These are phyloP conservation scores for Pogona vitticeps DNA, from an alignment of 2,113 vertebrate species.

Conservation along the genomic window DNA sequence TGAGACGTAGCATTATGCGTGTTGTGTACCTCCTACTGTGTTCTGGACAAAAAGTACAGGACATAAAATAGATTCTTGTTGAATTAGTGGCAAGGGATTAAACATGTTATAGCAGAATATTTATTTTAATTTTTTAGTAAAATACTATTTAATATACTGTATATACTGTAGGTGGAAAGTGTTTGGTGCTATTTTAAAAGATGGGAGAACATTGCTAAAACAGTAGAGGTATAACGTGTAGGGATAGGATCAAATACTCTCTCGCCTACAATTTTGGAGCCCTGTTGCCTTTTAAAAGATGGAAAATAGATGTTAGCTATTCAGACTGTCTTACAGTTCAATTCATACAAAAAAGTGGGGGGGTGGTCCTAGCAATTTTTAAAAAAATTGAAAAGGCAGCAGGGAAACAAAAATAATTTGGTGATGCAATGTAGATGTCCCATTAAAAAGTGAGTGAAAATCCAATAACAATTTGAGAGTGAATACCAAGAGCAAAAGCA, in stretches of 20 bases:
- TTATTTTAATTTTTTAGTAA: not conserved
- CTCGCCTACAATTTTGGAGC: too few relatives aligned
- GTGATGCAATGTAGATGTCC: not conserved
- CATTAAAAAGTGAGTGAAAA: not conserved
- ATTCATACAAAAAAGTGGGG: too few relatives aligned
- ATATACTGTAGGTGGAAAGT: not conserved
- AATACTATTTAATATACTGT: not conserved
- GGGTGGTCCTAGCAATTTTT: too few relatives aligned
- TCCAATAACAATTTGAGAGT: not conserved
- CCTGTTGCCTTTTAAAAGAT: too few relatives aligned
- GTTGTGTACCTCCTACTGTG: not conserved
- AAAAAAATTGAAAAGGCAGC: too few relatives aligned
- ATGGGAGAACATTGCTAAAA: not conserved
- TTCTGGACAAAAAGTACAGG: not conserved
- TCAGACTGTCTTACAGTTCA: too few relatives aligned
- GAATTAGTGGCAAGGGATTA: not conserved
- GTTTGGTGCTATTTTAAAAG: not conserved
- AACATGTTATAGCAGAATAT: not conserved
- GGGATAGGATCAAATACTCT: too few relatives aligned
- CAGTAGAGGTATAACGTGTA: too few relatives aligned
- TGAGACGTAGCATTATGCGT: not conserved
- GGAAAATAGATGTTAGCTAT: too few relatives aligned
- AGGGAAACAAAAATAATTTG: too few relatives aligned
- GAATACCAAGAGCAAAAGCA: not conserved
- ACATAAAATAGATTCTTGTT: not conserved